Evolutionary conservation across 1,140 invertebrate species (phyloP), one percentile per base, ranked within the genome.

Genomic region (Megalopta genalis): DNA sequence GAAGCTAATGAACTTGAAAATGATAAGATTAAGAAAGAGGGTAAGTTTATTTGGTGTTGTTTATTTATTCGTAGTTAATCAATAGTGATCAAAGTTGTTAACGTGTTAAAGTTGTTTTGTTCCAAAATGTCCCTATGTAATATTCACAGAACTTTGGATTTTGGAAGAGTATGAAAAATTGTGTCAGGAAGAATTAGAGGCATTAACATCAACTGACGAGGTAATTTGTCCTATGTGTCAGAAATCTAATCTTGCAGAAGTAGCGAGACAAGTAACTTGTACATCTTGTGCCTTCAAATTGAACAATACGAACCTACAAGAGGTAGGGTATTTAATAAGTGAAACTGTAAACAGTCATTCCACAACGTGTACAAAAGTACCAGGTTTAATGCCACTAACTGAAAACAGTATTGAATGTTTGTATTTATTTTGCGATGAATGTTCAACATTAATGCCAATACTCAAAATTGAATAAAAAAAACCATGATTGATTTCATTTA

Each of bases 141-240:
- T n/a, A 57, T 32, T 83, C 87, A 12, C 60, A 92, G 92, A 93
- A 87, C 75, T 90, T 81, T 93, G 91, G 92, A 89, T 93, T 46
- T 37, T 92, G 6, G 49, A 87, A 76, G 92, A 93, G 76, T 93
- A 93, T 70, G 89, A 93, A 32, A 89, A 66, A 77, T 74, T 91
- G 32, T 62, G 88, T 12, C 77, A 86, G 27, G 83, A 90, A 10
- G 91, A 93, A 71, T 82, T 90, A 9, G 74, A 90, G 65, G 81
- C 88, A 39, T 65, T 88, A 14, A 69, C 84, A 16, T 65, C 63
- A 0, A 81, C 71, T 32, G 70, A 80, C 42, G 64, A 86, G 67
- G 82, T 91, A 1, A 83, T 90, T 37, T 92, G 91, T 86, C 91
- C 90, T 16, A 82, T 90, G n/a, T 93, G 92, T 62, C 87, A 90